phyloP scores from a whole-genome alignment of 2,113 vertebrate species.

The Myrmophylax atrothorax region DNA sequence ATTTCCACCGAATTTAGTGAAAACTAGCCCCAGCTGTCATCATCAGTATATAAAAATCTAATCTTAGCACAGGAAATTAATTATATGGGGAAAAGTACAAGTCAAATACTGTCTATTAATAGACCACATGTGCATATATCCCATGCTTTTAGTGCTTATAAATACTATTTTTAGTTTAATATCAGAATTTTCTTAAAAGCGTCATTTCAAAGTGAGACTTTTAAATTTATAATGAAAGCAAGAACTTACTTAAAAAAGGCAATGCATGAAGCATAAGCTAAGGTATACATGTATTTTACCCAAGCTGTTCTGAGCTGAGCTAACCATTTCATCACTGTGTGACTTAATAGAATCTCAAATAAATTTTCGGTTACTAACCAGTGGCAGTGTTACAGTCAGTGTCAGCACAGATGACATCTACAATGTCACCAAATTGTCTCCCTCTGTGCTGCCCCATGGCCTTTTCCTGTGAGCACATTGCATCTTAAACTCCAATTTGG shows the following conservation, averaged over 20 bases:
- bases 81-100: not conserved
- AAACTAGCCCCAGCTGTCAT: not conserved
- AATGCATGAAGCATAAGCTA: not conserved
- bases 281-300: not conserved
- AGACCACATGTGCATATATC: not conserved
- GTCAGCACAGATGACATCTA: not conserved
- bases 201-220: not conserved
- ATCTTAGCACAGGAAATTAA: not conserved
- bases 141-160: not conserved
- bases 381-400: rapidly evolving
- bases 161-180: not conserved
- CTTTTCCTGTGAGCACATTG: not conserved
- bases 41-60: not conserved
- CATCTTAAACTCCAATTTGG: not conserved
- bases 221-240: not conserved
- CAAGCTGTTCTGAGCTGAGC: not conserved
- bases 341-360: not conserved
- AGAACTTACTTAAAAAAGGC: not conserved
- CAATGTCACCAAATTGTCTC: not conserved
- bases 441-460: not conserved
- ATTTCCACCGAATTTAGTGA: not conserved
- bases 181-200: not conserved
- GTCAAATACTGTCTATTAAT: not conserved
- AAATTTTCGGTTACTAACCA: not conserved
- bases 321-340: not conserved